Conservation (phyloP, 2,113 vertebrate species). For the Petrocephalus zakoni region DNA sequence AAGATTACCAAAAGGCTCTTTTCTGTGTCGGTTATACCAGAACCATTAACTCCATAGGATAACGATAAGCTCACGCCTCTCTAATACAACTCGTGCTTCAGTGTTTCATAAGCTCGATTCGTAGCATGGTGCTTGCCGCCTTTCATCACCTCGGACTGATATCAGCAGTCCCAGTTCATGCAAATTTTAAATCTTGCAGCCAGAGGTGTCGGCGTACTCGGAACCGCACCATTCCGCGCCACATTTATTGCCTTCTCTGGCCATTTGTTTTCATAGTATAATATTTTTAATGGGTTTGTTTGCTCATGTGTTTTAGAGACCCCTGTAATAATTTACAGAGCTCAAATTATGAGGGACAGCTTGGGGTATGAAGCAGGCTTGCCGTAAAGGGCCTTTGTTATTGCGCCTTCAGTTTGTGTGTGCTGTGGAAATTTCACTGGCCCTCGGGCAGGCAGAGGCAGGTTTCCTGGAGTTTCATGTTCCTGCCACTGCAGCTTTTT, state of each 20-base stretch:
- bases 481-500: neutral
- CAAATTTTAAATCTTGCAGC: neutral
- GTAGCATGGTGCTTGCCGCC: neutral
- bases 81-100: neutral
- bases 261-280: neutral
- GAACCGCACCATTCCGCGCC: neutral
- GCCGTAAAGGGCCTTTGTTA: neutral
- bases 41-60: too few relatives aligned
- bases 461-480: neutral
- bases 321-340: neutral
- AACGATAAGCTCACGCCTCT: neutral
- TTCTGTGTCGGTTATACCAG: too few relatives aligned
- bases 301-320: neutral
- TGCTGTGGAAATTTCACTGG: neutral
- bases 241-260: neutral
- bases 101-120: neutral
- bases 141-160: neutral
- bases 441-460: neutral
- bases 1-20: too few relatives aligned
- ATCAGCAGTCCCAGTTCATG: slow-evolving; percentile 14
- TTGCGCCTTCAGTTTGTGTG: slow-evolving; percentile 4
- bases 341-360: neutral
- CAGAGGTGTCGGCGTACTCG: neutral
- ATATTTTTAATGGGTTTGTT: neutral
- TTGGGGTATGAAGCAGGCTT: neutral